Base-by-base conservation (phyloP, 2,797 vertebrate genomes). In the Rhinophrynus dorsalis region DNA sequence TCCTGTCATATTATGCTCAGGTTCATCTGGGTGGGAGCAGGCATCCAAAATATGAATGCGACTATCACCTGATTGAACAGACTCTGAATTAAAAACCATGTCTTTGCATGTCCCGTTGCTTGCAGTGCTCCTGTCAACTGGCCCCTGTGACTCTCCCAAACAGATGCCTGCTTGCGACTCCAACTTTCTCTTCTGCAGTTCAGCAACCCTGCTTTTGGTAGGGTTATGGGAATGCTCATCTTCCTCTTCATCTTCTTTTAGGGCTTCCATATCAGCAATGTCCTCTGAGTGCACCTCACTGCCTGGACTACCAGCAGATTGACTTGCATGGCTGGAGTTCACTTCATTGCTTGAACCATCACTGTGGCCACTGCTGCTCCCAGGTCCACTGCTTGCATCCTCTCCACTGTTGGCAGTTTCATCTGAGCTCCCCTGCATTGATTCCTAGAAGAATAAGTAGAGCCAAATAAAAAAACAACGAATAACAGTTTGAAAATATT, bases 381-480 rank as follows among this genome's bases (percentile, higher is more conserved):
- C 96, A 9, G 96, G 95, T 5, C 95, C 94, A 2, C 95, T 98
- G 84, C 96, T 98, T 82, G 94, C 95, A 66, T 98, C 97, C 83
- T 99, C 97, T n/a, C 93, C 95, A 8, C 97, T 99, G 85, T 99
- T 99, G 12, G 95, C 96, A 13, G 97, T 98, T 84, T 99, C 97
- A 6, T 99, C 97, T 0, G 97, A 99, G 85, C 96, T 98, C 80
- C 96, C 97, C 83, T 98, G 97, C 94, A 99, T 94, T 26, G 97
- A 99, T 83, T 99, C 97, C 97, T 99, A 69, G 2, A n/a, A n/a
- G 17, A 44, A 44, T 18, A 0, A 20, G 17, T 18, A 44, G 15
- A n/a, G n/a, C n/a, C n/a, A n/a, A n/a, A n/a, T n/a, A n/a, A n/a
- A n/a, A n/a, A n/a, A n/a, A n/a, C n/a, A n/a, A n/a, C n/a, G n/a